These are phyloP conservation scores for Alectura lathami DNA, from an alignment of 2,113 vertebrate species.

Conservation along the genomic window DNA sequence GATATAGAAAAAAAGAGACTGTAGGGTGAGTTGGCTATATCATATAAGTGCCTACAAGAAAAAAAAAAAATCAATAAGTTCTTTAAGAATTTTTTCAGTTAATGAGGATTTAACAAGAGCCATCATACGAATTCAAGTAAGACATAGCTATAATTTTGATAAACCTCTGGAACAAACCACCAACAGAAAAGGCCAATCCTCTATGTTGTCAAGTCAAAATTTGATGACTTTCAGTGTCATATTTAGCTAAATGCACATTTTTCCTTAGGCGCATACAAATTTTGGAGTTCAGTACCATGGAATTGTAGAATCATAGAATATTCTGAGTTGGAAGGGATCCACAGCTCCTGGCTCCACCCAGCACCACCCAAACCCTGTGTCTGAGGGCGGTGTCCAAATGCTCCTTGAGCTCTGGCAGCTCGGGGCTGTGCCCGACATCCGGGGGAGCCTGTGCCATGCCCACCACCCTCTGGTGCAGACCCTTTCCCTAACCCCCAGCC, in stretches of 20 bases:
- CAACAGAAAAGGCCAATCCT: not conserved
- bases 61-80: not conserved
- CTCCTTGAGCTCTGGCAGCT: too few species aligned
- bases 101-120: not conserved
- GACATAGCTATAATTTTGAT: not conserved
- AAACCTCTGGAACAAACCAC: not conserved
- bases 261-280: not conserved
- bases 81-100: not conserved
- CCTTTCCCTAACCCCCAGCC: too few species aligned
- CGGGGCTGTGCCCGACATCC: too few species aligned
- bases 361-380: too few species aligned
- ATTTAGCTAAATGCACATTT: not conserved
- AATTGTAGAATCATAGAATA: too few species aligned
- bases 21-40: constrained; percentile 1
- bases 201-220: not conserved
- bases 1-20: not conserved
- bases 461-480: too few species aligned
- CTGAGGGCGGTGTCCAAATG: too few species aligned
- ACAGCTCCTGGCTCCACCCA: too few species aligned
- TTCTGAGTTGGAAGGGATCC: too few species aligned
- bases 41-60: not conserved
- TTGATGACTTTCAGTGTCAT: not conserved
- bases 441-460: too few species aligned
- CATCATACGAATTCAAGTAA: not conserved
- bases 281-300: too few species aligned